Conservation (phyloP, 1,140 invertebrate genomes). For the Panulirus ornatus region DNA sequence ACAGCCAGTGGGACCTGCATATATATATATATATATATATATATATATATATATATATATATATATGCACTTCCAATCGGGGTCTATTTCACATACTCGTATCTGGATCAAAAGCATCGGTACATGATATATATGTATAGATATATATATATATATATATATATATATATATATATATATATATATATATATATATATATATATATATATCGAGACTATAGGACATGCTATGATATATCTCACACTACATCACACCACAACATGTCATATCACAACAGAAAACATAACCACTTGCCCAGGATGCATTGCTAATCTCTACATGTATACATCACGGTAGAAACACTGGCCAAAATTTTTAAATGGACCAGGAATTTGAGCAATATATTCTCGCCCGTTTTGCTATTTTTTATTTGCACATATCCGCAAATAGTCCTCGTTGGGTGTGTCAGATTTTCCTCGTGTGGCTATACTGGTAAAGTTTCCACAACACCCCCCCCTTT, state of each 20-base stretch:
- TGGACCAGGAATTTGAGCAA: slow-evolving; percentile 52
- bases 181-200: slow-evolving; percentile 34
- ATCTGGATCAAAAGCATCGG: too few species aligned
- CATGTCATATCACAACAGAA: too few species aligned
- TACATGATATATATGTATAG: neutral
- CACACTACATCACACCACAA: too few species aligned
- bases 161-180: slow-evolving; percentile 32
- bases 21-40: neutral
- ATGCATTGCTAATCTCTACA: neutral
- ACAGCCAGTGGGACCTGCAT: too few species aligned
- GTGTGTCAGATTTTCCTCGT: slow-evolving; percentile 4
- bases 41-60: slow-evolving; percentile 16
- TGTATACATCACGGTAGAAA: slow-evolving; percentile 34
- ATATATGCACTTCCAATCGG: neutral
- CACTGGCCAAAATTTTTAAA: slow-evolving; percentile 53
- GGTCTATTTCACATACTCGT: too few species aligned
- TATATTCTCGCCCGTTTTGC: slow-evolving; percentile 50
- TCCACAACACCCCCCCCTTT: too few species aligned
- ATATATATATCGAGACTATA: slow-evolving; percentile 39
- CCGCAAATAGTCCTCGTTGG: slow-evolving; percentile 25
- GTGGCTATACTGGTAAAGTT: slow-evolving; percentile 7
- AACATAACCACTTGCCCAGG: neutral
- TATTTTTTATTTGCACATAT: slow-evolving; percentile 33
- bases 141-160: slow-evolving; percentile 27
- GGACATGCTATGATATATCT: too few species aligned